These are phyloP conservation scores for Sebastes itinus DNA, from an alignment of 2,797 vertebrate species.

Conservation along the genomic window DNA sequence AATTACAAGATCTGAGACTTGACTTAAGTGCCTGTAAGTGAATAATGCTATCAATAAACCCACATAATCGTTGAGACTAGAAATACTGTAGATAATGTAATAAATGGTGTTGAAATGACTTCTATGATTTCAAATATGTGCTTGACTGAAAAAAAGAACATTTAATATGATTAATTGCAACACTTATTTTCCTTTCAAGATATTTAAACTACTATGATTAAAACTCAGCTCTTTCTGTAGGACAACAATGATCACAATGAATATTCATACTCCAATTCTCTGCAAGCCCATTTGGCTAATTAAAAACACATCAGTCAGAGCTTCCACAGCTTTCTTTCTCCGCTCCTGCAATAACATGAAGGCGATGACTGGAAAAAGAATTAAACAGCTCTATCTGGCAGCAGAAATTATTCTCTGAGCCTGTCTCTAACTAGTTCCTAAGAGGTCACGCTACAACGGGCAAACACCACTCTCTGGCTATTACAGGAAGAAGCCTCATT, in stretches of 20 bases:
- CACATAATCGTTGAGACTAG: background rate
- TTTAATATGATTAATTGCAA: conserved; percentile 25
- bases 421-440: conserved; percentile 30
- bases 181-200: conserved; percentile 23
- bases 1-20: background rate
- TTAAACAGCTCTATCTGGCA: conserved; percentile 40
- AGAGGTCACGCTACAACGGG: conserved; percentile 25
- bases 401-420: conserved; percentile 32
- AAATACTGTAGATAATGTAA: background rate
- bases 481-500: conserved; percentile 9
- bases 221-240: conserved; percentile 24
- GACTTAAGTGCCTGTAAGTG: background rate
- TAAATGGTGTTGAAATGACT: conserved; percentile 2
- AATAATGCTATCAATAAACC: background rate
- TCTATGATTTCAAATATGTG: conserved; percentile 21
- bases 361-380: conserved; percentile 48
- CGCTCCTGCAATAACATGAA: conserved; percentile 23
- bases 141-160: background rate
- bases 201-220: conserved; percentile 25
- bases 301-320: conserved; percentile 55
- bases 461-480: conserved; percentile 21
- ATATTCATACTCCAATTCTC: conserved; percentile 45
- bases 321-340: background rate
- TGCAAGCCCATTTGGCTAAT: conserved; percentile 43
- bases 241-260: conserved; percentile 40